Evolutionary conservation across 2,797 vertebrate species (phyloP).

Genomic region (Melanotaenia boesemani): DNA sequence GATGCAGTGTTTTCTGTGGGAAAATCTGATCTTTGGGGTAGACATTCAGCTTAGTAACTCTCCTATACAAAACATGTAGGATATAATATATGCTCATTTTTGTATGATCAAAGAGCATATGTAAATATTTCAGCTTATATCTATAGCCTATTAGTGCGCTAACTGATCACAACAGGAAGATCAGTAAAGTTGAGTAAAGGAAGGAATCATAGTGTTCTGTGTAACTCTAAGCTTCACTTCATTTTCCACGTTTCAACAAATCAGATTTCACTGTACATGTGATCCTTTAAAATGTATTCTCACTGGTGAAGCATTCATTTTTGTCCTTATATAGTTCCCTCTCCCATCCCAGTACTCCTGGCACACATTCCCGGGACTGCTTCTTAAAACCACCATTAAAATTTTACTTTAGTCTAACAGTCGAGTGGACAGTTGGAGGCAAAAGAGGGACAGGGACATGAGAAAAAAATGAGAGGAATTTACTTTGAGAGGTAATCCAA

Average conservation of each 20-base stretch:
- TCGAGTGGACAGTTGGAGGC: constrained; percentile 36
- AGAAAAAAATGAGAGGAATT: constrained; percentile 3
- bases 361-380: constrained; percentile 48
- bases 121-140: constrained; percentile 13
- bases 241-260: neutral
- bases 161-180: neutral
- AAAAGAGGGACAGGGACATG: neutral
- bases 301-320: constrained; percentile 31
- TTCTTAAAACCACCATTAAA: constrained; percentile 21
- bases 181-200: neutral
- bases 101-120: constrained; percentile 21
- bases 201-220: neutral
- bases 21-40: neutral
- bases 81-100: neutral
- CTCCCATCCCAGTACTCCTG: constrained; percentile 51
- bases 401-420: constrained; percentile 35
- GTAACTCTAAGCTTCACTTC: neutral
- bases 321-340: constrained; percentile 46
- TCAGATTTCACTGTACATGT: neutral
- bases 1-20: neutral
- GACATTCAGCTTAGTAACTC: neutral
- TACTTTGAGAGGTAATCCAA: neutral
- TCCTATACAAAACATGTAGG: neutral
- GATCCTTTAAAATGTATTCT: constrained; percentile 33
- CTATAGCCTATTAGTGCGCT: neutral